These are phyloP conservation scores for Drosophila jambulina DNA, from an alignment of 1,140 invertebrate species.

Conservation along the genomic window DNA sequence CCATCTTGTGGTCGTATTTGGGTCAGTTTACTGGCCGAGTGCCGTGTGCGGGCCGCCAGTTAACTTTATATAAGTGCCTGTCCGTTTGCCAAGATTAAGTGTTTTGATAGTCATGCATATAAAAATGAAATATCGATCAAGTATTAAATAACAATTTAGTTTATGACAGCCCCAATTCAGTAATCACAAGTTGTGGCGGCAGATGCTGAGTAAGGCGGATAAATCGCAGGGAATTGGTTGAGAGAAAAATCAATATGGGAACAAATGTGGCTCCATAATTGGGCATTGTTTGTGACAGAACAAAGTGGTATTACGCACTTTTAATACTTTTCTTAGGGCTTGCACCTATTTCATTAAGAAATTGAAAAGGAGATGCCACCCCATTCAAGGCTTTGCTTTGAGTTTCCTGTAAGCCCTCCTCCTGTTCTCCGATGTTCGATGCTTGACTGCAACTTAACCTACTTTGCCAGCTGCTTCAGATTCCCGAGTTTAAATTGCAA, in stretches of 20 bases:
- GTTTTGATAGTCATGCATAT: constrained; percentile 81
- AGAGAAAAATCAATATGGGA: constrained; percentile 21
- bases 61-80: constrained; percentile 77
- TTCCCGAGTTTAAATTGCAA: constrained; percentile 62
- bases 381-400: constrained; percentile 19
- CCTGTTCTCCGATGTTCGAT: not conserved
- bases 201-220: constrained; percentile 38
- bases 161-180: constrained; percentile 66
- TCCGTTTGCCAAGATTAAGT: constrained; percentile 78
- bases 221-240: constrained; percentile 13
- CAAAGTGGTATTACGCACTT: not conserved
- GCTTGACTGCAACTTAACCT: constrained; percentile 40
- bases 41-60: constrained; percentile 46
- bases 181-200: constrained; percentile 44
- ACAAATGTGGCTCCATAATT: not conserved
- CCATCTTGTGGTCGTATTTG: constrained; percentile 79
- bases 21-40: constrained; percentile 70
- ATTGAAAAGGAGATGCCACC: not conserved
- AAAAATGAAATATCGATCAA: constrained; percentile 84
- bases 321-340: not conserved
- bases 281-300: constrained; percentile 3
- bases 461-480: constrained; percentile 38
- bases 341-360: not conserved
- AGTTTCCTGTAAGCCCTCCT: constrained; percentile 6
- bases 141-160: constrained; percentile 83